These are phyloP conservation scores for Proctacanthus coquilletti DNA, from an alignment of 1,140 invertebrate species.

Conservation along the genomic window DNA sequence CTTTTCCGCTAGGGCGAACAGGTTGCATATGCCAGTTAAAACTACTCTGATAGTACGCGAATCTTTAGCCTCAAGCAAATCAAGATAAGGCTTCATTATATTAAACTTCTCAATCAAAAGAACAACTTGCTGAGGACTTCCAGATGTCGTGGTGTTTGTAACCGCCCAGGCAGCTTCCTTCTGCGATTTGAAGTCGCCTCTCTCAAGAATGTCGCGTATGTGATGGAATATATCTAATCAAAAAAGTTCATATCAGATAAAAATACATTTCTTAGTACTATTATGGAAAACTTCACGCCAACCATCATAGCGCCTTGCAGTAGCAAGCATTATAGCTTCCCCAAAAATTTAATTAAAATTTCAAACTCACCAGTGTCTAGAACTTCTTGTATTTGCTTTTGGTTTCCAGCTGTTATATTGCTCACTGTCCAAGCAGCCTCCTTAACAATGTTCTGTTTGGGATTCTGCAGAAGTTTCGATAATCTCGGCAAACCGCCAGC, in stretches of 20 bases:
- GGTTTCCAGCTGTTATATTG: constrained; percentile 95
- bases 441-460: constrained; percentile 56
- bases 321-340: no score
- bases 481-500: constrained; percentile 62
- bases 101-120: constrained; percentile 61
- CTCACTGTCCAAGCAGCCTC: constrained; percentile 99
- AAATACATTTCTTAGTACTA: constrained; percentile 47
- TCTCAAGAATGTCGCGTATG: constrained; percentile 33
- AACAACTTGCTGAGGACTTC: constrained; percentile 69
- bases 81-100: constrained; percentile 77
- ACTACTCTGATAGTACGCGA: constrained; percentile 63
- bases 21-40: constrained; percentile 72
- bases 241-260: constrained; percentile 43
- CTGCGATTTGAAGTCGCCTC: constrained; percentile 92
- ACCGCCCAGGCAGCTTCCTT: constrained; percentile 98
- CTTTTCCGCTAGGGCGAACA: constrained; percentile 50
- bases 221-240: constrained; percentile 16
- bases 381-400: constrained; percentile 84
- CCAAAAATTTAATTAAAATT: constrained; percentile 32
- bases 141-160: constrained; percentile 92
- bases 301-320: no score
- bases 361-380: constrained; percentile 53
- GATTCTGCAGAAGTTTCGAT: constrained; percentile 53
- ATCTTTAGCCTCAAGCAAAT: constrained; percentile 67
- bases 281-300: background rate